Percentiles rank a stretch among this genome's conserved stretches.
Conservation (phyloP, 2,797 vertebrate species). For the Potorous gilbertii region DNA sequence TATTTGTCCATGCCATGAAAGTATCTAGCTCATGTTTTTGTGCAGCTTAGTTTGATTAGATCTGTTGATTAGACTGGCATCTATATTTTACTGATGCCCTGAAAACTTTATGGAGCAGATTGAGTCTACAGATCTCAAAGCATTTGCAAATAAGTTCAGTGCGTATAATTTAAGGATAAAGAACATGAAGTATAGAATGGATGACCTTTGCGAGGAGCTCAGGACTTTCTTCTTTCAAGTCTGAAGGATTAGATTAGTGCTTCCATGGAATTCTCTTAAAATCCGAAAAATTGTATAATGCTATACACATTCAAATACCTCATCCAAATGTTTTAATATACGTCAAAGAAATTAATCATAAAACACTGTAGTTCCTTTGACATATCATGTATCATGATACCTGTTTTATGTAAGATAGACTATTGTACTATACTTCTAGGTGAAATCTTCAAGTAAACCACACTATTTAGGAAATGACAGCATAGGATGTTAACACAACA, state of each 20-base stretch:
- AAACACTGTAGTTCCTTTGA: slow-evolving; percentile 12
- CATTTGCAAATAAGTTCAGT: slow-evolving; percentile 42
- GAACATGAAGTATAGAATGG: slow-evolving; percentile 41
- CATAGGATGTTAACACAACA: slow-evolving; percentile 63
- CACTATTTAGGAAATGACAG: slow-evolving; percentile 61
- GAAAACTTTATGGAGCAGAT: slow-evolving; percentile 54
- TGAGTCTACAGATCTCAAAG: slow-evolving; percentile 38
- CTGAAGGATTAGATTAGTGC: not conserved
- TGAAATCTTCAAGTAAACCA: not conserved
- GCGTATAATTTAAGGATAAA: slow-evolving; percentile 23
- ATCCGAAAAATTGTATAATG: slow-evolving; percentile 29
- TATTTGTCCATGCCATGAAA: slow-evolving; percentile 45
- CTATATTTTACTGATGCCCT: slow-evolving; percentile 52
- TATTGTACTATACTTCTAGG: not conserved
- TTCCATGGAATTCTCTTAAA: slow-evolving; percentile 48
- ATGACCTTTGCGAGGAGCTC: slow-evolving; percentile 36
- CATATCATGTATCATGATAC: slow-evolving; percentile 48
- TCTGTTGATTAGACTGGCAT: slow-evolving; percentile 59
- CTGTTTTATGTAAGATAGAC: slow-evolving; percentile 40
- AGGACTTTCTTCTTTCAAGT: slow-evolving; percentile 47
- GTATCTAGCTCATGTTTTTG: slow-evolving; percentile 59
- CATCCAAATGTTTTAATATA: slow-evolving; percentile 46
- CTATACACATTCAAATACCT: slow-evolving; percentile 12
- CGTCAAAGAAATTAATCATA: slow-evolving; percentile 52
- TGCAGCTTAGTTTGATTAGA: slow-evolving; percentile 16